Conservation (phyloP, 2,113 vertebrate species). For the Hemiscyllium ocellatum region DNA sequence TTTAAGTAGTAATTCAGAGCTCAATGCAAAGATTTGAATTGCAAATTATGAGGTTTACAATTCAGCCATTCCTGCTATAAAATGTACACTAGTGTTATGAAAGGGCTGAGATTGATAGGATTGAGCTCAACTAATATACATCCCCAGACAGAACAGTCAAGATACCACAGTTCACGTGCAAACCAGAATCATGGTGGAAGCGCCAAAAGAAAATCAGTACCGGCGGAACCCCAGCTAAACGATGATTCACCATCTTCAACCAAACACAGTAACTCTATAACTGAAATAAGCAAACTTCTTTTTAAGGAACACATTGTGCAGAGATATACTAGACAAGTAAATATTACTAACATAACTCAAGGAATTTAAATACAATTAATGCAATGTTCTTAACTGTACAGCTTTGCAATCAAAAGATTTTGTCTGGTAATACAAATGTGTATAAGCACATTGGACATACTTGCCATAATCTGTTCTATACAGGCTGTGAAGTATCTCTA, state of each 20-base stretch:
- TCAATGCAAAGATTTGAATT: background rate
- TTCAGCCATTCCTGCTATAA: background rate
- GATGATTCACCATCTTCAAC: background rate
- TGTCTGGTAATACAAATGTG: background rate
- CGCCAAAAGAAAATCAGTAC: background rate
- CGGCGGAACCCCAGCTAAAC: background rate
- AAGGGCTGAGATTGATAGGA: background rate
- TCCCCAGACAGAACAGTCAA: background rate
- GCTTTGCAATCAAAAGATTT: background rate
- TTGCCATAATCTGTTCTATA: background rate
- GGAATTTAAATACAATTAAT: background rate
- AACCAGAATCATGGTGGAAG: background rate
- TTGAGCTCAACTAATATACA: background rate
- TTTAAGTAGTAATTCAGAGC: background rate
- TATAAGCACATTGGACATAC: background rate
- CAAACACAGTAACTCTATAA: background rate
- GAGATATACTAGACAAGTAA: background rate
- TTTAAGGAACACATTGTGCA: background rate
- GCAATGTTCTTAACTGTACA: background rate
- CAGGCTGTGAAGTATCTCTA: background rate
- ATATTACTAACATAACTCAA: background rate
- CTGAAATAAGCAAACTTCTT: background rate
- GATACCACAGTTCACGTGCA: background rate
- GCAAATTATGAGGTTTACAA: background rate
- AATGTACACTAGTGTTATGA: no score